Conservation (phyloP, 2,113 vertebrate species). For the Nyctereutes procyonoides region DNA sequence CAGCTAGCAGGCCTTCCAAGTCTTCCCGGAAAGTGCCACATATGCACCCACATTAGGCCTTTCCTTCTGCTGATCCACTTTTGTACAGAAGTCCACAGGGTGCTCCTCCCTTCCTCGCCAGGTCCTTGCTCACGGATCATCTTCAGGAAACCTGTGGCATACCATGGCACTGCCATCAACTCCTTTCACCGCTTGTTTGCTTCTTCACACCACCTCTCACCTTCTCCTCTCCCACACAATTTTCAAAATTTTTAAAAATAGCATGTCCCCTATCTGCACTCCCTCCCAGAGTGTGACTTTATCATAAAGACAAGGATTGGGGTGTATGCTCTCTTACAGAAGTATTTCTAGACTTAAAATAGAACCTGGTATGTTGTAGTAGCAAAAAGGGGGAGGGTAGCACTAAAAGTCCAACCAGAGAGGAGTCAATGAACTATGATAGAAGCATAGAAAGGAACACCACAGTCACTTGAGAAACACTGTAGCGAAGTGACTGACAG, state of each 20-base stretch:
- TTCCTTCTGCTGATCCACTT: neutral
- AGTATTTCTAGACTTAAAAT: neutral
- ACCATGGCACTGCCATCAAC: rapidly evolving
- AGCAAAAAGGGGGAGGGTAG: neutral
- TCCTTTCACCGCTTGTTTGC: neutral
- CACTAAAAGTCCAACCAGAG: neutral
- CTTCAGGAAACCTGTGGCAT: neutral
- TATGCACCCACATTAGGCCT: neutral
- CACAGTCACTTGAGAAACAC: neutral
- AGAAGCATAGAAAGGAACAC: neutral
- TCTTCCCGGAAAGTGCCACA: neutral
- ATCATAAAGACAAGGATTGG: neutral
- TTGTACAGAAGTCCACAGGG: neutral
- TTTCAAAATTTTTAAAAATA: neutral
- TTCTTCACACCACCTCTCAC: neutral
- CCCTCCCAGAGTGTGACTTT: neutral
- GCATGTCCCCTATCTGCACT: too few species aligned
- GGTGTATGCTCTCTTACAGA: neutral
- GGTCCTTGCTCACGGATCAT: neutral
- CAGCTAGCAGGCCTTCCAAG: neutral
- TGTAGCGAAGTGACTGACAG: neutral
- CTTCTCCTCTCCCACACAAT: neutral
- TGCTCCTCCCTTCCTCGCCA: neutral
- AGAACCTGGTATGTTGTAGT: neutral
- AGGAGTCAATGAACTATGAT: neutral